phyloP scores from a whole-genome alignment of 2,113 vertebrate genomes.

The Notechis scutatus region DNA sequence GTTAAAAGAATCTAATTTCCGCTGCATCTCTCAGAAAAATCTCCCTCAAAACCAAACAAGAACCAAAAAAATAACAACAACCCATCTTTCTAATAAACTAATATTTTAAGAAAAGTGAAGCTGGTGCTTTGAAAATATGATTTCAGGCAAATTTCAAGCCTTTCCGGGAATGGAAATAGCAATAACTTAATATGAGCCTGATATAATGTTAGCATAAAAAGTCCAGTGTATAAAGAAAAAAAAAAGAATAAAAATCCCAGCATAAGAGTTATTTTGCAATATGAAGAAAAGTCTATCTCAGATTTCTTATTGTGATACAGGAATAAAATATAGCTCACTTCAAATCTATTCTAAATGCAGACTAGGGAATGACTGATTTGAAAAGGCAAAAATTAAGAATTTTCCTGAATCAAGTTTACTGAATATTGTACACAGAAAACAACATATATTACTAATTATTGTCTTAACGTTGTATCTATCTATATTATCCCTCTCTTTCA shows the following conservation, averaged over 20 bases:
- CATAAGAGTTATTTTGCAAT: slow-evolving; percentile 3
- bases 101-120: slow-evolving; percentile 24
- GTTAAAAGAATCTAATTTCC: slow-evolving; percentile 7
- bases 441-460: not conserved
- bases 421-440: not conserved
- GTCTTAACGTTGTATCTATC: not conserved
- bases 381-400: not conserved
- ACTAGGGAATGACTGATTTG: not conserved
- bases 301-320: not conserved
- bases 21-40: not conserved
- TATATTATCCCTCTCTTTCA: not conserved
- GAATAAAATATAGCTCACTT: not conserved
- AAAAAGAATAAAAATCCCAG: not conserved
- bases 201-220: not conserved
- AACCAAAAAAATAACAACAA: accelerated
- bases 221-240: not conserved
- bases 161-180: not conserved
- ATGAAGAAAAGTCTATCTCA: not conserved
- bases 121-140: slow-evolving; percentile 22
- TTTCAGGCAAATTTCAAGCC: slow-evolving; percentile 33
- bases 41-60: not conserved
- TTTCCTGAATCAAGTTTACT: not conserved
- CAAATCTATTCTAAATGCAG: not conserved
- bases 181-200: not conserved
- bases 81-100: slow-evolving; percentile 10